Percentiles rank a stretch among this genome's conserved stretches.
These are phyloP conservation scores for Conchocele bisecta DNA, from an alignment of 2,888 invertebrate species.

Conservation along the genomic window DNA sequence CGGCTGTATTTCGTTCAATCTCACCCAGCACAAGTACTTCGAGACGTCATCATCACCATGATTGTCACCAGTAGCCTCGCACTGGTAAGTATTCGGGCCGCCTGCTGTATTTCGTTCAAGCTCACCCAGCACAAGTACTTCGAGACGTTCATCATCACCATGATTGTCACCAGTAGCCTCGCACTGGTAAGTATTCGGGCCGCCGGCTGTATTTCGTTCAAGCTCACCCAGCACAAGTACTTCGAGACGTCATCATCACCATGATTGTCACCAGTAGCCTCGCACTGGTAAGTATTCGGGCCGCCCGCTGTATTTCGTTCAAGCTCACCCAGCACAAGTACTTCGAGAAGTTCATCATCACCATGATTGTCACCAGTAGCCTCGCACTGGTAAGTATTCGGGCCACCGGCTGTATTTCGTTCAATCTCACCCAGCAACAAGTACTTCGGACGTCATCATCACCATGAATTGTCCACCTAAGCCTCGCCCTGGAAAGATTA, in stretches of 20 bases:
- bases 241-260: conserved; percentile 99
- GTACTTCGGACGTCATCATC: too few relatives aligned
- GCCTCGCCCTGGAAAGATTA: too few relatives aligned
- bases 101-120: conserved; percentile 96
- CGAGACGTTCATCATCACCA: conserved; percentile 99
- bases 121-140: conserved; percentile 99
- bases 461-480: too few relatives aligned
- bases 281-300: conserved; percentile 92
- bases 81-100: conserved; percentile 90
- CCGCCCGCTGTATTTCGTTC: conserved; percentile 96
- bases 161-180: conserved; percentile 99
- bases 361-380: conserved; percentile 99
- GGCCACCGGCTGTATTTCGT: too few relatives aligned
- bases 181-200: conserved; percentile 93
- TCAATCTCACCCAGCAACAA: too few relatives aligned
- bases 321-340: conserved; percentile 99
- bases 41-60: conserved; percentile 99
- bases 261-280: conserved; percentile 99
- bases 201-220: conserved; percentile 96
- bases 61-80: conserved; percentile 99
- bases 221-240: conserved; percentile 98
- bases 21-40: conserved; percentile 99
- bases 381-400: conserved; percentile 92
- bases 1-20: conserved; percentile 95
- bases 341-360: conserved; percentile 99